phyloP scores from a whole-genome alignment of 2,113 vertebrate genomes.

The Montifringilla adamsi region DNA sequence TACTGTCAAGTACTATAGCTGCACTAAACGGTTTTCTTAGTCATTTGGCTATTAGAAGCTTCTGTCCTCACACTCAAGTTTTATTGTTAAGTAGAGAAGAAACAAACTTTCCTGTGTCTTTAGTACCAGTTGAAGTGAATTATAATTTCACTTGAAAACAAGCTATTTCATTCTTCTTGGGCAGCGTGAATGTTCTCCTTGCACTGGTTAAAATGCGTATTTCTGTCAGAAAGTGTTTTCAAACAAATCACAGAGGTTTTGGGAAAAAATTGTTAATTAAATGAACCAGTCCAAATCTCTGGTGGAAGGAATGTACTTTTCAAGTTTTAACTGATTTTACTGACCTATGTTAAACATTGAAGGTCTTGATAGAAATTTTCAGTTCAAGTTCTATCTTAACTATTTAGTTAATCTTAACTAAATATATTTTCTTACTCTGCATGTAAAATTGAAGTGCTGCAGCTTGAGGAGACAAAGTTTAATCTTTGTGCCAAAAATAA shows the following conservation, averaged over 20 bases:
- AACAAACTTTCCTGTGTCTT: background rate
- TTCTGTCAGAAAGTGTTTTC: background rate
- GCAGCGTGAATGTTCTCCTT: background rate
- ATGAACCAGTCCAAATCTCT: background rate
- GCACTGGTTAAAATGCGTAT: background rate
- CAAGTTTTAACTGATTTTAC: background rate
- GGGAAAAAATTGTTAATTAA: background rate
- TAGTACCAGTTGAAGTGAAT: background rate
- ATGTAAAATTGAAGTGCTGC: background rate
- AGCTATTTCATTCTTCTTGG: no score
- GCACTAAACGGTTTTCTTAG: background rate
- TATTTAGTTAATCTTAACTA: background rate
- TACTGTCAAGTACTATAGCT: background rate
- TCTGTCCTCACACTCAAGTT: background rate
- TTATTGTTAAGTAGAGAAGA: background rate
- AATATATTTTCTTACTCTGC: background rate
- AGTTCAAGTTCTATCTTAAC: background rate
- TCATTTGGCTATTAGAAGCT: background rate
- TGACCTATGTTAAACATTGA: background rate
- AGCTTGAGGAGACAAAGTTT: background rate
- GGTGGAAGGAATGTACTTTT: background rate
- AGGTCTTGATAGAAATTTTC: background rate
- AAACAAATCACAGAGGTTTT: background rate
- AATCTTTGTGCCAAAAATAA: background rate
- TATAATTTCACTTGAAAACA: no score